These are phyloP conservation scores for Geococcyx californianus DNA, from an alignment of 2,113 vertebrate species.

Conservation along the genomic window DNA sequence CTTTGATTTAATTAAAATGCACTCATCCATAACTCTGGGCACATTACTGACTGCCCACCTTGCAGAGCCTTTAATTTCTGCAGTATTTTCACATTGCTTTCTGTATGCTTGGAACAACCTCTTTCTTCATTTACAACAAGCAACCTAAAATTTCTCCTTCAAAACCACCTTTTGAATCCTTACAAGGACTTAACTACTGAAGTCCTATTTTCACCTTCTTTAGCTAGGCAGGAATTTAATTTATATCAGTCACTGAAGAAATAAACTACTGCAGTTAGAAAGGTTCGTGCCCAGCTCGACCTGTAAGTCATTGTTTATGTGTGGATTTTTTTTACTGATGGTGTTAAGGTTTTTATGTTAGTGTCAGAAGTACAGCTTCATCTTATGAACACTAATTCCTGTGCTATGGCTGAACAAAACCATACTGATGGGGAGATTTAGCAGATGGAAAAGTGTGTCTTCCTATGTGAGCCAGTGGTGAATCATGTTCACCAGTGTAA, in stretches of 20 bases:
- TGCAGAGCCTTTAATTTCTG: constrained; percentile 24
- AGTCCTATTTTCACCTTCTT: background rate
- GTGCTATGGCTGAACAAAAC: background rate
- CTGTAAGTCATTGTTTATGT: background rate
- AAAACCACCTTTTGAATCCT: background rate
- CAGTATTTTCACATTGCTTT: background rate
- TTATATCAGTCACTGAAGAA: background rate
- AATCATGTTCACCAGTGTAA: background rate
- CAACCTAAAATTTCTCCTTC: background rate
- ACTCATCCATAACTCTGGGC: constrained; percentile 31
- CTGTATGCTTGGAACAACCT: background rate
- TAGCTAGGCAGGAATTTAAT: background rate
- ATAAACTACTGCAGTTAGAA: background rate
- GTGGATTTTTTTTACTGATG: background rate
- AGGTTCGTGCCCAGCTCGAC: background rate
- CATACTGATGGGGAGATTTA: background rate
- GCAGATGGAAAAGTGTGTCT: background rate
- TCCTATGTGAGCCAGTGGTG: background rate
- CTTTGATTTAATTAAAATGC: constrained; percentile 67
- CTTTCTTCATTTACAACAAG: background rate
- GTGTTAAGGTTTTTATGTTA: background rate
- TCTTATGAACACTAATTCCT: background rate
- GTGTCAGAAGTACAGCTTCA: background rate
- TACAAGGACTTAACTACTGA: background rate
- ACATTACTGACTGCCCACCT: background rate